These are phyloP conservation scores for Cyprinus carpio DNA, from an alignment of 2,113 vertebrate genomes.

Conservation along the genomic window DNA sequence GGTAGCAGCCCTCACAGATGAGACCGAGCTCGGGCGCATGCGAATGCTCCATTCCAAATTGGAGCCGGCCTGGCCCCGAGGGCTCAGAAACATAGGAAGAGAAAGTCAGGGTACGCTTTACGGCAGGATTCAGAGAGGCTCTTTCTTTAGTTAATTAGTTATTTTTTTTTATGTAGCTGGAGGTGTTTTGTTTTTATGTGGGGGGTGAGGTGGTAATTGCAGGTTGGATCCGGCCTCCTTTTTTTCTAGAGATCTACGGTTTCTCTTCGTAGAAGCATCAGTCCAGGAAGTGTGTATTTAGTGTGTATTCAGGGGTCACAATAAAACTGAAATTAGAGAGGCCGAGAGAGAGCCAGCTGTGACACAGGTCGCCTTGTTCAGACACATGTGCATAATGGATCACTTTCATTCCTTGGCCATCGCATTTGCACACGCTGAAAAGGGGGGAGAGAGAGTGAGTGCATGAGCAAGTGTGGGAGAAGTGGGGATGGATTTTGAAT, in stretches of 20 bases:
- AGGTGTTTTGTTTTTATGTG: no score
- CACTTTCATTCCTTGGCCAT: constrained; percentile 63
- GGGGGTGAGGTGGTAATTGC: no score
- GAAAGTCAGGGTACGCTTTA: constrained; percentile 39
- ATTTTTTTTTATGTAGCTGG: no score
- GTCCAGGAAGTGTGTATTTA: constrained; percentile 29
- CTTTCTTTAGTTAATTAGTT: constrained; percentile 52
- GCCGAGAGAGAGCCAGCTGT: constrained; percentile 62
- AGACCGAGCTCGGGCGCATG: constrained; percentile 6
- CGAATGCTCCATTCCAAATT: constrained; percentile 22
- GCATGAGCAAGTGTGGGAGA: constrained; percentile 42
- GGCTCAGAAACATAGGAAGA: constrained; percentile 27
- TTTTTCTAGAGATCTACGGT: constrained; percentile 60
- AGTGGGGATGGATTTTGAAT: constrained; percentile 67
- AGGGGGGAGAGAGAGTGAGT: constrained; percentile 48
- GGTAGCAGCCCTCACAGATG: constrained; percentile 12
- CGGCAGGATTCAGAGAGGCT: constrained; percentile 31
- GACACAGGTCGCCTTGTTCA: constrained; percentile 59
- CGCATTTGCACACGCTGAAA: constrained; percentile 32
- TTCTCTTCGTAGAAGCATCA: constrained; percentile 26
- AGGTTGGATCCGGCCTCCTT: constrained; percentile 51
- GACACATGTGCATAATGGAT: constrained; percentile 72
- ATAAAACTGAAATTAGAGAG: constrained; percentile 57
- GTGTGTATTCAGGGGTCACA: constrained; percentile 46
- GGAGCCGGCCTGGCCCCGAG: constrained; percentile 32